Base-by-base conservation (phyloP, 2,797 vertebrate genomes). In the Oryzias sinensis region DNA sequence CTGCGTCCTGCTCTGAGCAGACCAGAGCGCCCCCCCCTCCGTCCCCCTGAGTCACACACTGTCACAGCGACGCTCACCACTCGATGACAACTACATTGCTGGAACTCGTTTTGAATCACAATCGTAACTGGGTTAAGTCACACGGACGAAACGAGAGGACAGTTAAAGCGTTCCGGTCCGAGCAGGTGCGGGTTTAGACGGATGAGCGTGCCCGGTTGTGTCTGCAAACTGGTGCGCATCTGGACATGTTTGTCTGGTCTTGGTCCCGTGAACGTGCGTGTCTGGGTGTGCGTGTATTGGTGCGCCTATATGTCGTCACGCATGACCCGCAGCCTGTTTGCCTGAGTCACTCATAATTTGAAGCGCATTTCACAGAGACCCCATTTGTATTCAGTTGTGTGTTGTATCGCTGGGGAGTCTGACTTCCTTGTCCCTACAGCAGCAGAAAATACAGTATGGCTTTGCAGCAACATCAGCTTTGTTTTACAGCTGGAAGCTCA, bases 401-500 rank as follows among this genome's bases (percentile, higher is more conserved):
- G 62, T 37, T 37, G 33, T 9, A 37, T 37, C 54, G 59, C 48
- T 53, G 24, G 49, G 46, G 46, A 60, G 57, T 70, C 68, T 58
- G 72, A 77, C 69, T 74, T 64, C 59, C 69, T 55, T 62, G 67
- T 54, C 45, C 25, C 52, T 40, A 50, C 66, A 68, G 62, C 68
- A 53, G 14, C 22, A 53, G 43, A 52, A 37, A 56, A 62, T 62
- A 65, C 65, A 72, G 59, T 42, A 50, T 15, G 69, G 46, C 64
- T 76, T 70, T 71, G 54, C 70, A 73, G 71, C 54, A 72, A 61
- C 57, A 43, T 47, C 33, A 46, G 60, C 71, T 82, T 77, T 83
- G 71, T 78, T 81, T 85, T 88, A 74, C 81, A 81, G 65, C 78
- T 63, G 74, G 59, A 65, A 72, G 68, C 89, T 88, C 76, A 65